These are phyloP conservation scores for Ethmia dodecea DNA, from an alignment of 2,888 invertebrate genomes.

Conservation along the genomic window DNA sequence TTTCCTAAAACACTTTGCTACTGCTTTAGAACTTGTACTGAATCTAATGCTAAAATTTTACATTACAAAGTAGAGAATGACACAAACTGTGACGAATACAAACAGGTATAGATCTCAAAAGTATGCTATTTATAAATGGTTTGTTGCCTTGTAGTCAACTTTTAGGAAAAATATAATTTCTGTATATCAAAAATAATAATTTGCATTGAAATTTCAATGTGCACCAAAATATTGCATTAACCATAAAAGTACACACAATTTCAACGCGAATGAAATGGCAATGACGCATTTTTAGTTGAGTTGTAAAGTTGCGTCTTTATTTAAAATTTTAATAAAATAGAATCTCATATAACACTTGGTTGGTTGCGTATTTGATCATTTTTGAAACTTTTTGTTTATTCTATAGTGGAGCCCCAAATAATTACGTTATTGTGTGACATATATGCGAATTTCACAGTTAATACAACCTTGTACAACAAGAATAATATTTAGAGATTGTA, in stretches of 20 bases:
- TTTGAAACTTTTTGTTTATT: background rate
- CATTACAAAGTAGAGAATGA: conserved; percentile 45
- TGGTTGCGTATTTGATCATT: conserved; percentile 1
- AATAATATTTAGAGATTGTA: conserved; percentile 16
- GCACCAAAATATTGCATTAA: conserved; percentile 52
- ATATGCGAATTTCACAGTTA: conserved; percentile 18
- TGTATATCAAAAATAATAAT: conserved; percentile 74
- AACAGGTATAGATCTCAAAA: conserved; percentile 64
- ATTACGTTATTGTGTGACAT: background rate
- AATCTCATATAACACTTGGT: conserved; percentile 1
- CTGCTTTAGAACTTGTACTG: conserved; percentile 35
- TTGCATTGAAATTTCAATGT: conserved; percentile 45
- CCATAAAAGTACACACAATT: conserved; percentile 22
- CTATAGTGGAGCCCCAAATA: background rate
- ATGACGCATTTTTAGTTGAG: conserved; percentile 16
- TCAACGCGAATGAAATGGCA: conserved; percentile 31
- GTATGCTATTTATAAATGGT: conserved; percentile 48
- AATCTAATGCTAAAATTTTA: conserved; percentile 35
- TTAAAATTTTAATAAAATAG: conserved; percentile 12
- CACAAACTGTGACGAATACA: conserved; percentile 50
- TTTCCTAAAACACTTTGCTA: conserved; percentile 30
- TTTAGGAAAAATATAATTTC: conserved; percentile 67
- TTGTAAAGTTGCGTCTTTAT: background rate
- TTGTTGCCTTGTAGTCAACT: conserved; percentile 60
- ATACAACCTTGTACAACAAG: conserved; percentile 28